A percentile compares a stretch with the other conserved stretches of the same genome.
These are phyloP conservation scores for Aporrectodea caliginosa DNA, from an alignment of 1,140 invertebrate species.

Conservation along the genomic window DNA sequence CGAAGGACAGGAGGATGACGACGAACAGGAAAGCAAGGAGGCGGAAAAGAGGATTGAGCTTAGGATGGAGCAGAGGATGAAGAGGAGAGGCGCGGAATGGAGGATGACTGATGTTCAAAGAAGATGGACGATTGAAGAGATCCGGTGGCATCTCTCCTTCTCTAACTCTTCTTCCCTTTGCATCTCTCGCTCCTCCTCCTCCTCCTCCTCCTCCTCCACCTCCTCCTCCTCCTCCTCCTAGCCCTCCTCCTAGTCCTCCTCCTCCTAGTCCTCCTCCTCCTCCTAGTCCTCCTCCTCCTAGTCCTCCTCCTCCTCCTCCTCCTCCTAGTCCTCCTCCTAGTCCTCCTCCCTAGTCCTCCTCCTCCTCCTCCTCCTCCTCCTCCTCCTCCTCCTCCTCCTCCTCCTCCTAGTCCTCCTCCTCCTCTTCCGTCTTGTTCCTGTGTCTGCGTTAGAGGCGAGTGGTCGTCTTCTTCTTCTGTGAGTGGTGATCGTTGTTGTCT, in stretches of 20 bases:
- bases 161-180: background rate
- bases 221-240: no score
- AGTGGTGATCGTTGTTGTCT: no score
- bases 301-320: no score
- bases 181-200: no score
- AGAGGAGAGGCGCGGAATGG: background rate
- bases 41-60: background rate
- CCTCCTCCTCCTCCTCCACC: conserved; percentile 8
- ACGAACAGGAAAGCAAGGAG: background rate
- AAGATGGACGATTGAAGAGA: background rate
- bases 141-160: background rate
- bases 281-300: no score
- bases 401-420: no score
- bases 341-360: no score
- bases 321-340: no score
- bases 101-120: background rate
- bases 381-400: background rate
- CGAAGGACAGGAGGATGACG: conserved; percentile 9
- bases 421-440: background rate
- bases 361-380: background rate
- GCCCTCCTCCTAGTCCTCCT: no score
- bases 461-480: background rate
- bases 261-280: no score
- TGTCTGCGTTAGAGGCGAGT: no score
- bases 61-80: background rate